These are phyloP conservation scores for Dromococcyx pavoninus DNA, from an alignment of 2,797 vertebrate species.

Conservation along the genomic window DNA sequence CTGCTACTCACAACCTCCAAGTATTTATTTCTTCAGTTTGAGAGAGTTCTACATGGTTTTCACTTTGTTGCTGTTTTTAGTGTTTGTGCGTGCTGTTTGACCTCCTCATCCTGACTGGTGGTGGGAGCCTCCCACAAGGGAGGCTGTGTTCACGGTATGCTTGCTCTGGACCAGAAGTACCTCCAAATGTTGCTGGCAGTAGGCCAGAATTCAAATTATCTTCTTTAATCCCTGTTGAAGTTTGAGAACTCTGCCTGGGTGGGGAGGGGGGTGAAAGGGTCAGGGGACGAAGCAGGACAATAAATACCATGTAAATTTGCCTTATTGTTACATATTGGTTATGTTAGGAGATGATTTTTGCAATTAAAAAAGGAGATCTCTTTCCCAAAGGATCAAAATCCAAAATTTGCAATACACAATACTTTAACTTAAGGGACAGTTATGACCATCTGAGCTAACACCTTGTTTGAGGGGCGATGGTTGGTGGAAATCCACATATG, in stretches of 20 bases:
- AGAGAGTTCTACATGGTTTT: not conserved
- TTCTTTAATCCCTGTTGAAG: not conserved
- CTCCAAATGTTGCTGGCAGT: not conserved
- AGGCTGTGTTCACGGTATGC: not conserved
- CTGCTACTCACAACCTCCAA: not conserved
- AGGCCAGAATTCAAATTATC: not conserved
- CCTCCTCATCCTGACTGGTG: not conserved
- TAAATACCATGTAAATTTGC: not conserved
- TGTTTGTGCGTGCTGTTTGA: not conserved
- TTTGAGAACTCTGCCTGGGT: not conserved
- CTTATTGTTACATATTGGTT: not conserved
- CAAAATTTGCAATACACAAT: not conserved
- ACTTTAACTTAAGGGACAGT: too few relatives aligned
- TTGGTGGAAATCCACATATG: not conserved
- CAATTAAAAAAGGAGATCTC: not conserved
- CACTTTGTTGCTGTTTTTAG: not conserved
- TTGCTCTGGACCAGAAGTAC: slow-evolving; percentile 6
- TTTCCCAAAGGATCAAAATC: not conserved
- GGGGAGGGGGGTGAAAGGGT: not conserved
- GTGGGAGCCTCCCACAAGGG: not conserved
- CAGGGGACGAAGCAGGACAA: not conserved
- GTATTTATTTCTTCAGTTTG: not conserved
- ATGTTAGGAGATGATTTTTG: not conserved
- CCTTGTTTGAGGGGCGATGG: rapidly evolving
- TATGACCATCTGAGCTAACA: not conserved